These are phyloP conservation scores for Ochotona curzoniae DNA, from an alignment of 2,113 vertebrate species.

Conservation along the genomic window DNA sequence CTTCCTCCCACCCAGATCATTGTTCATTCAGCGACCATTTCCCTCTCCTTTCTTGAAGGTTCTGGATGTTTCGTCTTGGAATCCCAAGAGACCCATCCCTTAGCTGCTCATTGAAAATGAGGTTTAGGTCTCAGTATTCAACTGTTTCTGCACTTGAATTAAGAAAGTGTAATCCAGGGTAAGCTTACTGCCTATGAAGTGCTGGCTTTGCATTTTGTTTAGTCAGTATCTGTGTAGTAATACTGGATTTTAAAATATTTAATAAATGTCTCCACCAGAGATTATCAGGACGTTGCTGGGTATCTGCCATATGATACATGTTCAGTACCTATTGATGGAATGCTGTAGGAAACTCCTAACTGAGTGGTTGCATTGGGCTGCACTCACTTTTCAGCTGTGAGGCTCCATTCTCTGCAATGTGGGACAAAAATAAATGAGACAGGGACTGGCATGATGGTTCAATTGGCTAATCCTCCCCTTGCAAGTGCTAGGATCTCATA, in stretches of 20 bases:
- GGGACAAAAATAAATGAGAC: not conserved
- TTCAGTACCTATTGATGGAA: not conserved
- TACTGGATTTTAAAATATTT: slow-evolving; percentile 2
- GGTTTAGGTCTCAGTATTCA: not conserved
- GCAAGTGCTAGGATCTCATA: too few species aligned
- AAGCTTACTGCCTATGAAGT: not conserved
- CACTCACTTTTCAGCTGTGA: not conserved
- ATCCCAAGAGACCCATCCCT: not conserved
- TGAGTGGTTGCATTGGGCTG: not conserved
- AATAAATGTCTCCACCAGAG: not conserved
- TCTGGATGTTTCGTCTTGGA: not conserved
- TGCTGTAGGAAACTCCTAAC: not conserved
- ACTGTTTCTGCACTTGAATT: not conserved
- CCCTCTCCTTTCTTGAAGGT: not conserved
- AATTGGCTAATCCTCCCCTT: too few species aligned
- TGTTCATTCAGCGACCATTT: not conserved
- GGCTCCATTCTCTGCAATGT: not conserved
- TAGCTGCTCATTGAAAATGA: not conserved
- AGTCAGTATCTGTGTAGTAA: not conserved
- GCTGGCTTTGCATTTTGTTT: not conserved
- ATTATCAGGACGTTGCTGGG: not conserved
- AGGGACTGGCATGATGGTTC: too few species aligned
- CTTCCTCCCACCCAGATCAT: not conserved
- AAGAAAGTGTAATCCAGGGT: not conserved
- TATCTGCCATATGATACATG: not conserved